Evolutionary conservation across 1,140 invertebrate genomes (phyloP).

Genomic region (Prorops nasuta): DNA sequence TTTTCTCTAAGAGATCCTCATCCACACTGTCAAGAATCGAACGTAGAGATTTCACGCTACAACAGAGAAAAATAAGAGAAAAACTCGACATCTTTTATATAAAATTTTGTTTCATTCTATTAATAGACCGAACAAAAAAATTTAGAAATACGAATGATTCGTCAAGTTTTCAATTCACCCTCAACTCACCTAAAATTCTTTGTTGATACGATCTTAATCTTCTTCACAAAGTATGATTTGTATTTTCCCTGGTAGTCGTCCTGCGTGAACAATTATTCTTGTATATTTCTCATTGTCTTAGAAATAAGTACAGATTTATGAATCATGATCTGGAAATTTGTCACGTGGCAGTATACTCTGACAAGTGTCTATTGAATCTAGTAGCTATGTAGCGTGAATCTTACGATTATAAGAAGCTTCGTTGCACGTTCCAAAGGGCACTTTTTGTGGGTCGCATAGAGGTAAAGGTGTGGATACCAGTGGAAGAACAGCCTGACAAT

Average conservation of each 20-base stretch:
- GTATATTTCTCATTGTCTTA: neutral
- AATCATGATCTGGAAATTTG: constrained; percentile 4
- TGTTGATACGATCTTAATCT: constrained; percentile 58
- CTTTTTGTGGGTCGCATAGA: constrained; percentile 70
- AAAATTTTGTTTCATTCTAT: neutral
- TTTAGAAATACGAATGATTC: neutral
- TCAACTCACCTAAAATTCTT: constrained; percentile 51
- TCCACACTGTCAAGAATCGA: constrained; percentile 22
- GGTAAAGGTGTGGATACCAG: constrained; percentile 79
- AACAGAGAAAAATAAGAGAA: neutral
- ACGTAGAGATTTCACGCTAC: constrained; percentile 11
- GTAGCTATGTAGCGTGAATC: constrained; percentile 22
- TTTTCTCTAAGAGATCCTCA: constrained; percentile 27
- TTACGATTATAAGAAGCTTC: constrained; percentile 75
- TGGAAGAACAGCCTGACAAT: constrained; percentile 78
- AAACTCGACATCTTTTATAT: neutral
- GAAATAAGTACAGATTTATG: neutral
- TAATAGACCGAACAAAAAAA: neutral
- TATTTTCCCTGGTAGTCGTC: constrained; percentile 72
- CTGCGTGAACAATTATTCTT: constrained; percentile 25
- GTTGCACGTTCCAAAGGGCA: constrained; percentile 73
- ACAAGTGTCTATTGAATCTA: neutral
- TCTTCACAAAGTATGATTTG: constrained; percentile 67
- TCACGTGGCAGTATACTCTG: neutral
- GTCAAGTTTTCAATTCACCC: neutral